These are phyloP conservation scores for Apis florea DNA, from an alignment of 1,140 invertebrate species.

Conservation along the genomic window DNA sequence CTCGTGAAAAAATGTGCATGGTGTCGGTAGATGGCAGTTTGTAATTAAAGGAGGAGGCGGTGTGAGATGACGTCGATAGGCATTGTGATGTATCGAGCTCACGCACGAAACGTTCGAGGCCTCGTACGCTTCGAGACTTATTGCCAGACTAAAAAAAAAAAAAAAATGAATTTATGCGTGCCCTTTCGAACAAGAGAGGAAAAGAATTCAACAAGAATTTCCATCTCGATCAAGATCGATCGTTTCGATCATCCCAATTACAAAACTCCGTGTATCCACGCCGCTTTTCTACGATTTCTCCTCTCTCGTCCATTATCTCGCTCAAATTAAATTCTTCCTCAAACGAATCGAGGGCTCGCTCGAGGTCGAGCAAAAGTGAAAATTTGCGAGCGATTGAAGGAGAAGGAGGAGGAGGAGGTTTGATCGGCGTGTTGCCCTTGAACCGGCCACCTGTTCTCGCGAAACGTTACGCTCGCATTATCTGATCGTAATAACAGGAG, in stretches of 20 bases:
- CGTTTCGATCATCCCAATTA: no score
- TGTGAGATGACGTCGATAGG: slow-evolving; percentile 5
- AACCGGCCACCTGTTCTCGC: slow-evolving; percentile 59
- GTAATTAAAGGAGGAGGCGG: slow-evolving; percentile 23
- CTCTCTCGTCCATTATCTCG: no score
- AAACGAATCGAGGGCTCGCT: no score
- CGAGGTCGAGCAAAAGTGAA: slow-evolving; percentile 30
- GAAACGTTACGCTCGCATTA: slow-evolving; percentile 58
- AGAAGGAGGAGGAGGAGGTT: background rate
- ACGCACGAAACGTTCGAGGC: background rate
- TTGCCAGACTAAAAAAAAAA: no score
- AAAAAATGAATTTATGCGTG: no score
- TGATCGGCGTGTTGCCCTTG: slow-evolving; percentile 44
- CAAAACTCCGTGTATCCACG: no score
- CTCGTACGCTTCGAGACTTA: background rate
- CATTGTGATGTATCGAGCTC: slow-evolving; percentile 17
- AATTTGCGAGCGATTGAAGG: slow-evolving; percentile 14
- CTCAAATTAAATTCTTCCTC: no score
- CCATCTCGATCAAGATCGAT: no score
- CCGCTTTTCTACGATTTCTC: no score
- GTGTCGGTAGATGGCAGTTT: slow-evolving; percentile 23
- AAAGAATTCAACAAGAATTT: no score
- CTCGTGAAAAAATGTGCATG: background rate
- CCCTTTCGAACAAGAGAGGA: background rate
- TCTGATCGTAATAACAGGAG: slow-evolving; percentile 63